phyloP scores from a whole-genome alignment of 2,888 invertebrate species.

The Syrista parreyssii region DNA sequence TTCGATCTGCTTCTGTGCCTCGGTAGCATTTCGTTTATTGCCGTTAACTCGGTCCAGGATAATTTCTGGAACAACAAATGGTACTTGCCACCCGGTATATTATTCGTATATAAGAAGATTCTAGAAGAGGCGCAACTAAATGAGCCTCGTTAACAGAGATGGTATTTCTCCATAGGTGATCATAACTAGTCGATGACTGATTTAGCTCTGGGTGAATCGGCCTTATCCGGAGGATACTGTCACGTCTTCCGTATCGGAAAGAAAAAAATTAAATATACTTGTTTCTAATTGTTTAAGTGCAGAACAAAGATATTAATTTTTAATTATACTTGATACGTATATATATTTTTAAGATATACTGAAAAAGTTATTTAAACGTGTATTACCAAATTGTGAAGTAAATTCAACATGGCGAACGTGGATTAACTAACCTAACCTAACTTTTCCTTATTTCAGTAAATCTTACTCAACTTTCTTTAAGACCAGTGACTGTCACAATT shows the following conservation, averaged over 20 bases:
- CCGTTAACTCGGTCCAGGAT: not conserved
- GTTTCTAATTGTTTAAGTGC: not conserved
- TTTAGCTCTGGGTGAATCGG: slow-evolving; percentile 17
- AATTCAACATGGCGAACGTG: not conserved
- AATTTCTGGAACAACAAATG: not conserved
- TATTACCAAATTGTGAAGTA: not conserved
- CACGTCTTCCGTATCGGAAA: not conserved
- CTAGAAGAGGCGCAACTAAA: slow-evolving; percentile 31
- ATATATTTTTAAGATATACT: too few species aligned
- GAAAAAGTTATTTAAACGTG: too few species aligned
- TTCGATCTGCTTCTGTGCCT: not conserved
- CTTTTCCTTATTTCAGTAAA: too few species aligned
- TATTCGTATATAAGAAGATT: slow-evolving; percentile 21
- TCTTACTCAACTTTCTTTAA: too few species aligned
- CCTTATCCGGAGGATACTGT: not conserved
- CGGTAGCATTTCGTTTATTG: not conserved
- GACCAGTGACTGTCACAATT: too few species aligned
- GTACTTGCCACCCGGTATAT: slow-evolving; percentile 23
- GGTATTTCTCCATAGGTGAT: slow-evolving; percentile 29
- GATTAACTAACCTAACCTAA: too few species aligned
- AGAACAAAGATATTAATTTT: not conserved
- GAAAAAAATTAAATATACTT: not conserved
- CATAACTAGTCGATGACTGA: slow-evolving; percentile 33
- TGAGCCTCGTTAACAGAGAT: slow-evolving; percentile 35
- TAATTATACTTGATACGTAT: not conserved